phyloP scores from a whole-genome alignment of 2,888 invertebrate genomes.

The Metacarcinus magister region DNA sequence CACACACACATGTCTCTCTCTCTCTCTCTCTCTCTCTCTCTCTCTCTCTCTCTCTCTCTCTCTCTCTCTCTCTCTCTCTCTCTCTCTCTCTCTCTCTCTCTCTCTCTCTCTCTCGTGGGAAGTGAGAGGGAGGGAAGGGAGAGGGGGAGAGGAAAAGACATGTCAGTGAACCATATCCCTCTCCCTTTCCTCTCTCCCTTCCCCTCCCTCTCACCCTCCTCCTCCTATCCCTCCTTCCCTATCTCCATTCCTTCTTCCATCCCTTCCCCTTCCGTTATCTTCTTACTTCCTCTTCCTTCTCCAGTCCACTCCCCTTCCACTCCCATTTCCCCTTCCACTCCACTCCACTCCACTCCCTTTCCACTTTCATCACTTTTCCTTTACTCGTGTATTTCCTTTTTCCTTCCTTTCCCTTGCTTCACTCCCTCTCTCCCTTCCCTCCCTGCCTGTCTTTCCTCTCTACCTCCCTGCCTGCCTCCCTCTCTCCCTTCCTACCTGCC shows the following conservation, averaged over 20 bases:
- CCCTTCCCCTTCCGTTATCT: no score
- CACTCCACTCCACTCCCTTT: no score
- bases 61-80: background rate
- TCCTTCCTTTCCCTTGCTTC: no score
- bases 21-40: background rate
- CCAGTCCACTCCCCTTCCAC: no score
- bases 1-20: background rate
- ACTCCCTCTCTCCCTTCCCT: no score
- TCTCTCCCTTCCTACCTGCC: background rate
- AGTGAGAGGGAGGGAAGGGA: background rate
- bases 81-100: background rate
- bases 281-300: no score
- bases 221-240: no score
- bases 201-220: background rate
- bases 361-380: no score
- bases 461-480: background rate
- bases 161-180: slow-evolving; percentile 32
- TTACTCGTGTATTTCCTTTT: no score
- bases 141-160: background rate
- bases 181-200: background rate
- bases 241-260: no score
- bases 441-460: background rate
- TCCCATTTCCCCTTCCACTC: no score
- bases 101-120: background rate
- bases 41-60: background rate